phyloP scores from a whole-genome alignment of 2,797 vertebrate genomes.

The Octomys mimax region DNA sequence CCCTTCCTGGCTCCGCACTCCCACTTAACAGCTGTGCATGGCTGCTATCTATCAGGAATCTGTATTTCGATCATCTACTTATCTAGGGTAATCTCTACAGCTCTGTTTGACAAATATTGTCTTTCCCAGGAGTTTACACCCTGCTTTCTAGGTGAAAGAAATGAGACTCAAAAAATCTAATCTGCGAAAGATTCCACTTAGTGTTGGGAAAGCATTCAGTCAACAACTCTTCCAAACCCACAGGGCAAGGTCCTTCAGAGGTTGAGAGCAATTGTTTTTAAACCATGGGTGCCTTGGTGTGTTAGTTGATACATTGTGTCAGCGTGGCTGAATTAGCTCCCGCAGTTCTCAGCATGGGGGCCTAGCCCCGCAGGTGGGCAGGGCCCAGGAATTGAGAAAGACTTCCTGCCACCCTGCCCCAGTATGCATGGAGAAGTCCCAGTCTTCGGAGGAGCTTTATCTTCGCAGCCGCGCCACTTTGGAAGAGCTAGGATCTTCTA shows the following conservation, averaged over 20 bases:
- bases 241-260: not conserved
- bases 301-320: too few relatives aligned
- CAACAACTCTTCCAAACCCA: not conserved
- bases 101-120: not conserved
- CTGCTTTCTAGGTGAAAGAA: not conserved
- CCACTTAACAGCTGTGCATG: not conserved
- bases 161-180: constrained; percentile 11
- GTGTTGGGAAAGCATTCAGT: not conserved
- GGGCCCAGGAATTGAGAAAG: too few relatives aligned
- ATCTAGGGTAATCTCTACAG: not conserved
- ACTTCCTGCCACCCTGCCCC: too few relatives aligned
- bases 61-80: not conserved
- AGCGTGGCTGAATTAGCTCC: too few relatives aligned
- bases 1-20: not conserved
- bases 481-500: too few relatives aligned
- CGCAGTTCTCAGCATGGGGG: too few relatives aligned
- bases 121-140: not conserved
- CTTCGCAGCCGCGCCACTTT: too few relatives aligned
- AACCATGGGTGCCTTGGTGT: too few relatives aligned
- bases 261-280: not conserved
- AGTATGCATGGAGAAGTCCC: too few relatives aligned
- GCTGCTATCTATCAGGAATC: not conserved
- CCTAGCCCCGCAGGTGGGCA: too few relatives aligned
- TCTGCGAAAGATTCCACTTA: not conserved
- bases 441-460: too few relatives aligned